Conservation (phyloP, 2,113 vertebrate species). For the Panurus biarmicus region DNA sequence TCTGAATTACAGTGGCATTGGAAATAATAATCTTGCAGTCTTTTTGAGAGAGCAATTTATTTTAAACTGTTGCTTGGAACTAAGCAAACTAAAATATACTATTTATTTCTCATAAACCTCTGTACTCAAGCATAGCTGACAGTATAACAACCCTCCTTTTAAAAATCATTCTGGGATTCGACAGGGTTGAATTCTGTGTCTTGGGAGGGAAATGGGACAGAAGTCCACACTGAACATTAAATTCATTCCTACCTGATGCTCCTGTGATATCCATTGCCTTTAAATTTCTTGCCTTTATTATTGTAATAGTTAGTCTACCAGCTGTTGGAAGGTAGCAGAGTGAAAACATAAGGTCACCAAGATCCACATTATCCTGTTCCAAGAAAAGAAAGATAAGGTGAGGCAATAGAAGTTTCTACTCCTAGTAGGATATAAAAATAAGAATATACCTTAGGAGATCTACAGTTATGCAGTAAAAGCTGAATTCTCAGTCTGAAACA, state of each 20-base stretch:
- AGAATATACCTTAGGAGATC: neutral
- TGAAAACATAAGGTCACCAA: conserved; percentile 98
- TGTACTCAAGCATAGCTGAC: neutral
- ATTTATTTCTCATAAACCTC: neutral
- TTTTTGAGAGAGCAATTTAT: neutral
- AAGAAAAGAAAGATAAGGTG: neutral
- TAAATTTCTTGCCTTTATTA: conserved; percentile 97
- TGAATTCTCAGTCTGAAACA: neutral
- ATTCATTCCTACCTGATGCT: conserved; percentile 84
- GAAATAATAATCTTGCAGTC: neutral
- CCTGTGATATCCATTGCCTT: conserved; percentile 99
- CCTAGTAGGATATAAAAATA: neutral
- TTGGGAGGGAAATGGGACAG: neutral
- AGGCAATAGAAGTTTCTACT: neutral
- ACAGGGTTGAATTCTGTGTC: neutral
- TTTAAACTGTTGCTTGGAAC: neutral
- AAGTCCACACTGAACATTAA: neutral
- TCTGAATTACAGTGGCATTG: neutral
- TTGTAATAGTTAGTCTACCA: conserved; percentile 93
- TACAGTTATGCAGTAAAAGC: neutral
- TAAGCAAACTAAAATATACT: neutral
- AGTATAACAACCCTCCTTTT: neutral
- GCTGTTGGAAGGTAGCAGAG: conserved; percentile 98
- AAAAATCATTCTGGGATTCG: neutral
- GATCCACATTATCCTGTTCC: conserved; percentile 92